A percentile compares a stretch with the other conserved stretches of the same genome.
These are phyloP conservation scores for Camptogramma bilineatum DNA, from an alignment of 2,888 invertebrate species.

Conservation along the genomic window DNA sequence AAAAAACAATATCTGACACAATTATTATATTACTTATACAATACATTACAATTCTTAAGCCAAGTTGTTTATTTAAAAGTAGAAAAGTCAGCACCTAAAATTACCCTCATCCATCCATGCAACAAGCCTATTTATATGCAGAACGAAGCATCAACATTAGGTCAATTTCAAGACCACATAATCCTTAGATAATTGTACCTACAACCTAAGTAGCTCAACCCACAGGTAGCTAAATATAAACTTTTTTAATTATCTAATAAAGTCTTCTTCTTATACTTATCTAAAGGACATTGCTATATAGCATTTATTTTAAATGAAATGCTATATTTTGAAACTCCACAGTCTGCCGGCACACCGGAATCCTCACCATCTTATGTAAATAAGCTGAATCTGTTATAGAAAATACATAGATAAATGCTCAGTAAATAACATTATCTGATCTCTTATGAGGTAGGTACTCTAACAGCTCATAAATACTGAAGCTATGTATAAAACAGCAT, in stretches of 20 bases:
- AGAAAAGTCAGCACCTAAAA: slow-evolving; percentile 53
- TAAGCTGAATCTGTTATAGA: neutral
- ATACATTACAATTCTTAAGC: slow-evolving; percentile 44
- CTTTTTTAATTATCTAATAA: slow-evolving; percentile 31
- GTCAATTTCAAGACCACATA: neutral
- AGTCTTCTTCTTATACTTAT: slow-evolving; percentile 32
- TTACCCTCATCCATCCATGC: slow-evolving; percentile 53
- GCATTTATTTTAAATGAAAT: slow-evolving; percentile 16
- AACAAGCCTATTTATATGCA: slow-evolving; percentile 13
- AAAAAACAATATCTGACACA: slow-evolving; percentile 26
- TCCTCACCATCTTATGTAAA: slow-evolving; percentile 3
- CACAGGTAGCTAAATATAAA: slow-evolving; percentile 20
- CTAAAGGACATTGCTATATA: slow-evolving; percentile 4
- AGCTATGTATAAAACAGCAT: neutral
- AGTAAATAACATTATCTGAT: slow-evolving; percentile 3
- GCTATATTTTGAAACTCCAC: slow-evolving; percentile 6
- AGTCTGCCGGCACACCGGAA: slow-evolving; percentile 1
- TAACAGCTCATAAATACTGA: neutral
- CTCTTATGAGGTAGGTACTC: neutral
- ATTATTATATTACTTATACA: too few relatives aligned
- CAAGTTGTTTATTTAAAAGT: slow-evolving; percentile 34
- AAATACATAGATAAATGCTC: slow-evolving; percentile 14
- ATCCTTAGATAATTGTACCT: neutral
- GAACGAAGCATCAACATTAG: slow-evolving; percentile 10
- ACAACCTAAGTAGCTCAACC: slow-evolving; percentile 22